Evolutionary conservation across 1,140 invertebrate genomes (phyloP), one percentile per base, ranked within the genome.

Genomic region (Meteorus sp.): DNA sequence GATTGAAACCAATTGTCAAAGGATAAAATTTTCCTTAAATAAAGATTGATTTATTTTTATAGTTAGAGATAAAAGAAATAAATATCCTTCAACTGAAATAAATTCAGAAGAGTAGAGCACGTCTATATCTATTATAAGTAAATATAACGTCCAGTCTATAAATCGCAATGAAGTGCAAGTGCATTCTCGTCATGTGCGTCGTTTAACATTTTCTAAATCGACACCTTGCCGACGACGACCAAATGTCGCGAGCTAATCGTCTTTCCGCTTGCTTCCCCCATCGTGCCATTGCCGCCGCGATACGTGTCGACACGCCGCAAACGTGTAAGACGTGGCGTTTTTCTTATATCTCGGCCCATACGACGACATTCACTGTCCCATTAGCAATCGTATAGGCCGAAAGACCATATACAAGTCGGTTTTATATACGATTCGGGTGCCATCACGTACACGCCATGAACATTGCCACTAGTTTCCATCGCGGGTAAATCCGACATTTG

Each of bases 401-500:
- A 47, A 61, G 60, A 53, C 43, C 33, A 51, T 22, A 37, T 25
- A 59, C 19, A 58, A 27, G 41, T 45, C 17, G 55, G 7, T 47
- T 47, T 66, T 61, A n/a, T n/a, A n/a, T n/a, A 47, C 59, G 62
- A 69, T 69, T 69, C 31, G 67, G 65, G 65, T 69, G 66, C 66
- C 67, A 60, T 69, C 67, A 69, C 67, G 66, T 69, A 63, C 50
- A 22, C 23, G n/a, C 55, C 56, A 51, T 33, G 51, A 47, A 33
- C 43, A 58, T 48, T 33, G n/a, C n/a, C 50, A 31, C 54, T 8
- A 62, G 63, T 67, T 69, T 67, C 66, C 67, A 64, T 66, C 64
- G 53, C 56, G 58, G 64, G 53, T n/a, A n/a, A 54, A 60, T 9
- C 15, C 6, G 8, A 50, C 47, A 17, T 47, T 27, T 35, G 41